Conservation (phyloP, 2,113 vertebrate genomes). For the Thunnus maccoyii region DNA sequence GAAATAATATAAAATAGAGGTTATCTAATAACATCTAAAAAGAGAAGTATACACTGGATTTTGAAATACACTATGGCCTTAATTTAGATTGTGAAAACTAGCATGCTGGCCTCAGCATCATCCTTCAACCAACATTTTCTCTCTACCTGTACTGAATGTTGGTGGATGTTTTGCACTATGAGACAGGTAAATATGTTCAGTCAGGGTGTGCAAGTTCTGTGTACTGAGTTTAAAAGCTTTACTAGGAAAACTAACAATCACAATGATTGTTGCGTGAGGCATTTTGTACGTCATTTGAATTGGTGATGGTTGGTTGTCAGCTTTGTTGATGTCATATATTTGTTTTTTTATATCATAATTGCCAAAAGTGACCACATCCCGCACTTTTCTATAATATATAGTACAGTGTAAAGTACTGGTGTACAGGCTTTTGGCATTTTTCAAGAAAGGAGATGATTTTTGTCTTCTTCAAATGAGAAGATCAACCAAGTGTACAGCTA, state of each 20-base stretch:
- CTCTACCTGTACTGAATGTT: conserved; percentile 12
- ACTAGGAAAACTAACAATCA: conserved; percentile 19
- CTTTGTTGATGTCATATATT: conserved; percentile 14
- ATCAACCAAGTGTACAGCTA: conserved; percentile 12
- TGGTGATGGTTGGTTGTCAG: neutral
- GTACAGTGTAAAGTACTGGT: neutral
- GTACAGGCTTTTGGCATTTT: neutral
- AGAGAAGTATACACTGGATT: conserved; percentile 5
- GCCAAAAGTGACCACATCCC: conserved; percentile 1
- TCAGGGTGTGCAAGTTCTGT: neutral
- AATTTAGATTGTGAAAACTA: neutral
- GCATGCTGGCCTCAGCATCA: neutral
- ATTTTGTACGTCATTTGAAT: neutral
- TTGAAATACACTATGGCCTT: conserved; percentile 7
- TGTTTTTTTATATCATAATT: neutral
- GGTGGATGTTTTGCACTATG: conserved; percentile 18
- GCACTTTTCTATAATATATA: neutral
- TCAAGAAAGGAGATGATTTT: neutral
- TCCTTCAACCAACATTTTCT: conserved; percentile 11
- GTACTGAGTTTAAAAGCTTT: conserved; percentile 2
- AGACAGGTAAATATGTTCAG: neutral
- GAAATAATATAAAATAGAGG: no score
- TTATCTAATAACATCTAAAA: no score
- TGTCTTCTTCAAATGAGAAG: neutral
- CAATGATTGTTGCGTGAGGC: neutral